Base-by-base conservation (phyloP, 2,888 invertebrate species). In the Abrostola triplasia region DNA sequence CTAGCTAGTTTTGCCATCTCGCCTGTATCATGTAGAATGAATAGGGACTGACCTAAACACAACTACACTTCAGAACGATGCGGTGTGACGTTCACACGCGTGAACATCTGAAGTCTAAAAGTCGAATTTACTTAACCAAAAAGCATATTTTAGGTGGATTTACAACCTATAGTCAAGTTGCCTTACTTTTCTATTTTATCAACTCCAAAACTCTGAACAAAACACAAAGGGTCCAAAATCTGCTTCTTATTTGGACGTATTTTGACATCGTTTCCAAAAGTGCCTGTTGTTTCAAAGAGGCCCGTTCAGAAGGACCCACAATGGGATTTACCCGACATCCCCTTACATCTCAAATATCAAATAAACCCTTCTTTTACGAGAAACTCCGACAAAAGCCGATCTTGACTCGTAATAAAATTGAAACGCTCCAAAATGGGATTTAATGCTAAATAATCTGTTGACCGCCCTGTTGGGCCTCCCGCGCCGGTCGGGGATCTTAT, bases 321-420 rank as follows among this genome's bases (percentile, higher is more conserved):
- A 49, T 35, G 44, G 51, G 69, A 62, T 59, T 59, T 56, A 42
- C 5, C 42, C 44, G 44, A 41, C 48, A 40, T 49, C 47, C 54
- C 70, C 63, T 58, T 41, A 74, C 59, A 52, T 36, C 35, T 52
- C 64, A 60, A 38, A 72, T 61, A 59, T 75, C 71, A 65, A 68
- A 70, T 73, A 57, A 56, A 71, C 59, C 69, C 61, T 53, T 66
- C 59, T 35, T 40, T 48, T 42, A 55, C 67, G 59, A 69, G 54
- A 24, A 52, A 41, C 40, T 42, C 59, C 73, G 59, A 69, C 35
- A 41, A 51, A 41, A 61, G 24, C 68, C 73, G 61, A 73, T 60
- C 38, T 59, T 36, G 38, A 52, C 54, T 54, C 38, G n/a, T 44
- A 69, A 69, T 50, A 13, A 66, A 70, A 53, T 57, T 53, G 48